Conservation (phyloP, 2,888 invertebrate species). For the Philonicus albiceps region DNA sequence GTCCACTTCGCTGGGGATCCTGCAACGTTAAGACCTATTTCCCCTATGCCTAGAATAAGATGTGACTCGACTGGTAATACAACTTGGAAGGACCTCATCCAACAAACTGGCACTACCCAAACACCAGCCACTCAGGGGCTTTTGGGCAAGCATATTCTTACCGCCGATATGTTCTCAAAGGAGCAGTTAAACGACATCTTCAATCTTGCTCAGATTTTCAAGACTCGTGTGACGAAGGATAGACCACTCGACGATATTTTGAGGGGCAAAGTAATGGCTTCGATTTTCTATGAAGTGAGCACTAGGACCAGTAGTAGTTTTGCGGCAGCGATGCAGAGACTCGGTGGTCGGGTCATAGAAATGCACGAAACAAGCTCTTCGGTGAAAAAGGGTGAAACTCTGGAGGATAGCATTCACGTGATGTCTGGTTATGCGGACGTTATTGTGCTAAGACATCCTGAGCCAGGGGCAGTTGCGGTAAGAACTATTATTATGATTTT, state of each 20-base stretch:
- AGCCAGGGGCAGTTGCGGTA: slow-evolving; percentile 88
- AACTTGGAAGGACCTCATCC: slow-evolving; percentile 62
- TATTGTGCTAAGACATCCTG: slow-evolving; percentile 92
- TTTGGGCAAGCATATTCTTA: slow-evolving; percentile 81
- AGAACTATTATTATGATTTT: slow-evolving; percentile 57
- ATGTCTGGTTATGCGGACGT: slow-evolving; percentile 95
- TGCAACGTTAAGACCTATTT: slow-evolving; percentile 66
- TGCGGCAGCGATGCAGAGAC: slow-evolving; percentile 93
- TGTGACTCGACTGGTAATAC: slow-evolving; percentile 68
- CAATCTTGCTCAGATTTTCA: slow-evolving; percentile 89
- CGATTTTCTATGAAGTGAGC: slow-evolving; percentile 97
- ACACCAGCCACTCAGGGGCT: slow-evolving; percentile 65
- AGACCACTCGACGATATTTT: slow-evolving; percentile 84
- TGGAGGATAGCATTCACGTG: slow-evolving; percentile 86
- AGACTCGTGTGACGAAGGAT: slow-evolving; percentile 83
- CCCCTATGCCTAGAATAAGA: slow-evolving; percentile 65
- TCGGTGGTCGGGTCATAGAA: slow-evolving; percentile 92
- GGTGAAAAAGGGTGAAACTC: slow-evolving; percentile 94
- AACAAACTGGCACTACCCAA: slow-evolving; percentile 61
- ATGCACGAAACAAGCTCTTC: slow-evolving; percentile 92
- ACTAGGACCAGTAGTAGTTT: slow-evolving; percentile 97
- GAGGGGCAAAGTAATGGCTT: slow-evolving; percentile 93
- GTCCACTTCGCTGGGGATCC: slow-evolving; percentile 71
- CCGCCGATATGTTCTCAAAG: slow-evolving; percentile 86
- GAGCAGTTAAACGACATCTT: slow-evolving; percentile 93